Percentiles rank a stretch among this genome's conserved stretches.
phyloP scores from a whole-genome alignment of 2,113 vertebrate genomes.

The Harpagus bidentatus region DNA sequence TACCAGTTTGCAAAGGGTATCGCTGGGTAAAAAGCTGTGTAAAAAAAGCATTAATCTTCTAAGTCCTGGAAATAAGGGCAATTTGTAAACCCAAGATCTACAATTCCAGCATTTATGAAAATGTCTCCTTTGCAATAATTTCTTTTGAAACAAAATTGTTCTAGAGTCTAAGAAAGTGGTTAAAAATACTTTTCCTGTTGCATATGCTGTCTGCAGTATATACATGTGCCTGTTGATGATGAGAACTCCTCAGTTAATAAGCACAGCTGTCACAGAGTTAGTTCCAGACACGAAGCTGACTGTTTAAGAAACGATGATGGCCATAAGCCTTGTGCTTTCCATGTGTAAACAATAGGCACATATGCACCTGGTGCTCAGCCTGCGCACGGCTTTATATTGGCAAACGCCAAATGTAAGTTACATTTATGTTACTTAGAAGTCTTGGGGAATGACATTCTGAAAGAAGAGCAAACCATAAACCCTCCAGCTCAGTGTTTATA shows the following conservation, averaged over 20 bases:
- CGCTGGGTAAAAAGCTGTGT: neutral
- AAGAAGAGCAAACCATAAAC: neutral
- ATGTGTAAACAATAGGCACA: neutral
- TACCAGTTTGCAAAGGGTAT: too few species aligned
- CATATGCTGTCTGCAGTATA: neutral
- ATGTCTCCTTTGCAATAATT: neutral
- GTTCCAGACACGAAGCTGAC: neutral
- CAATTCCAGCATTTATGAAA: neutral
- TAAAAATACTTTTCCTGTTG: neutral
- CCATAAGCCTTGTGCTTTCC: neutral
- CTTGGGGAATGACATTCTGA: neutral
- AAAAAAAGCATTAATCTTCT: too few species aligned
- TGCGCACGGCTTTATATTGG: neutral
- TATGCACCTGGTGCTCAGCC: neutral
- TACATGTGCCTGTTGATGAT: neutral
- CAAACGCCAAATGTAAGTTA: neutral
- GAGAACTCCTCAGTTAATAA: neutral
- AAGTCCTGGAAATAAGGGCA: neutral
- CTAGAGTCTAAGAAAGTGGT: neutral
- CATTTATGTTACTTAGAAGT: neutral
- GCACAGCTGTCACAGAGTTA: neutral
- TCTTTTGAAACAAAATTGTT: neutral
- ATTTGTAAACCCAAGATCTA: neutral
- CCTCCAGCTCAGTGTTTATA: neutral
- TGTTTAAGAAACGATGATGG: neutral